Evolutionary conservation across 2,113 vertebrate species (phyloP).

Genomic region (Gallinago jamesoni): DNA sequence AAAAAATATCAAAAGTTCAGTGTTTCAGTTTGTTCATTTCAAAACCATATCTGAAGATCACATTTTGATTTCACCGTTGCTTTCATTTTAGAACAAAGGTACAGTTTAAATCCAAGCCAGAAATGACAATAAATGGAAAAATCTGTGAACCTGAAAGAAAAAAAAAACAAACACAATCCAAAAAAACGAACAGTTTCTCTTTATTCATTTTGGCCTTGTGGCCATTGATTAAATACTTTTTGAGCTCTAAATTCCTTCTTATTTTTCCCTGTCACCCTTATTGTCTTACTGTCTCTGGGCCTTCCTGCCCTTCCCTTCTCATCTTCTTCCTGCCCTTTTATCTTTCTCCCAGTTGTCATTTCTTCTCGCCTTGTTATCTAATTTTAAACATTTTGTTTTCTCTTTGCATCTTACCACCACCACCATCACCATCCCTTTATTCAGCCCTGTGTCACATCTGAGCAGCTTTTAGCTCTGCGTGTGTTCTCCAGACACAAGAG

Average conservation of each 20-base stretch:
- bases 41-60: background rate
- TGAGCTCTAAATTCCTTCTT: background rate
- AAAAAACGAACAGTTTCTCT: background rate
- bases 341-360: background rate
- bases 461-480: accelerated
- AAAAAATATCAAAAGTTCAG: background rate
- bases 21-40: background rate
- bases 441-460: background rate
- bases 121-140: background rate
- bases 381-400: background rate
- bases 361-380: background rate
- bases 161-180: background rate
- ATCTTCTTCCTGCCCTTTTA: background rate
- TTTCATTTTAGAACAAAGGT: background rate
- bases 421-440: background rate
- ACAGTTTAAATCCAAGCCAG: background rate
- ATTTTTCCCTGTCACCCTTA: background rate
- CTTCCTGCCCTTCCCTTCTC: background rate
- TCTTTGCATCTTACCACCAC: background rate
- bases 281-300: background rate
- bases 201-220: background rate
- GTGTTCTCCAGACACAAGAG: background rate
- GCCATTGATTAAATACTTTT: background rate
- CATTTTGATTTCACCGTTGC: background rate
- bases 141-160: background rate